Base-by-base conservation (phyloP, 23 tunicate genomes). In the Botrylloides violaceus region DNA sequence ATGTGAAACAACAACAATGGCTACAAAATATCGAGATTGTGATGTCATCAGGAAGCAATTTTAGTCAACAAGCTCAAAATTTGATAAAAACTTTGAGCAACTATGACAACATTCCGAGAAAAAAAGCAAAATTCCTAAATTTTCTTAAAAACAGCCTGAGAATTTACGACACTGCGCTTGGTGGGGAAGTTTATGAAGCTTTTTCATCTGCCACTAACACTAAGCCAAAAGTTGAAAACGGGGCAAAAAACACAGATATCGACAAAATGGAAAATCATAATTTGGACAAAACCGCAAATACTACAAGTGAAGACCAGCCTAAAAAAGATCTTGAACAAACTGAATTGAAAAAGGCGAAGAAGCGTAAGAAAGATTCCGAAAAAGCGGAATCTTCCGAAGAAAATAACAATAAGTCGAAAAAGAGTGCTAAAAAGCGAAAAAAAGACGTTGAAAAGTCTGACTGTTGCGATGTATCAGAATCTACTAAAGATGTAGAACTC, bases 1-100 rank as follows among this genome's bases (percentile, higher is more conserved):
- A 76, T 22, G 76, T 76, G 30, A 87, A 81, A 71, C 96, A 87
- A 64, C 82, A 81, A 57, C 76, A 87, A 29, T 81, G 87, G 96
- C 34, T 73, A 4, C 63, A 87, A 62, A 76, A 76, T 23, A 39
- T 75, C 4, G 59, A 79, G 70, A 55, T 36, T 34, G 70, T 43
- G 53, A 19, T 68, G 55, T 66, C 83, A 27, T n/a, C 36, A 2
- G 26, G 35, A 24, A 27, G 29, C n/a, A 34, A 37, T 29, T 58
- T 71, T 15, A 72, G 64, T 48, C 59, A 50, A 7, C 29, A 75
- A 36, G 75, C 80, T 1, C 53, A 68, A 66, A 34, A 76, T 1
- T 32, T 79, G 15, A 59, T 87, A 3, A 29, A 62, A 20, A 71
- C 26, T 29, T 64, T 87, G 34, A 66, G 56, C 55, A 61, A 71